A percentile compares a stretch with the other conserved stretches of the same genome.
phyloP scores from a whole-genome alignment of 2,113 vertebrate genomes.

The Turdus rufiventris region DNA sequence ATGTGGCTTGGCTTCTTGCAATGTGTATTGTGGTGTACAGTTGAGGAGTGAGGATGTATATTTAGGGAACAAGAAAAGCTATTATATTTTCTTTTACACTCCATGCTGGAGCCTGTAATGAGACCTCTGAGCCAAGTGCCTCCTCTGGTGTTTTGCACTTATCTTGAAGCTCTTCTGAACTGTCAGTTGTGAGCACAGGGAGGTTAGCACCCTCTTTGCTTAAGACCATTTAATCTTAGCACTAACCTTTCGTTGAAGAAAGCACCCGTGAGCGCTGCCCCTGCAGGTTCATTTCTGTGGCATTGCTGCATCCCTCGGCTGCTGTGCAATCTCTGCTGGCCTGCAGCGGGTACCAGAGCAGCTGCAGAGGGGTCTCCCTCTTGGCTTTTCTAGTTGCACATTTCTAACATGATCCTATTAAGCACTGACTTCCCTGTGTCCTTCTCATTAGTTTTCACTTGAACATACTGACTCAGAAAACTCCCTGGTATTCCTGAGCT shows the following conservation, averaged over 20 bases:
- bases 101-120: background rate
- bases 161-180: conserved; percentile 36
- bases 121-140: background rate
- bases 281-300: background rate
- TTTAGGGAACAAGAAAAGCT: background rate
- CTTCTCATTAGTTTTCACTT: background rate
- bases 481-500: background rate
- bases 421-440: background rate
- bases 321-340: background rate
- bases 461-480: conserved; percentile 2
- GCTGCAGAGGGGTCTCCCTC: background rate
- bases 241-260: background rate
- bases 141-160: conserved; percentile 1
- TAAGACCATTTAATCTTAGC: conserved; percentile 50
- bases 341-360: background rate
- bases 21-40: background rate
- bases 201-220: conserved; percentile 57
- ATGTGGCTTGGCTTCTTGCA: background rate
- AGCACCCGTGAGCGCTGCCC: background rate
- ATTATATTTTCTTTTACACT: background rate
- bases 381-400: background rate
- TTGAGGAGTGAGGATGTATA: background rate
- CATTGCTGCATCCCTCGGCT: background rate
- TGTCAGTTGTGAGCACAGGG: conserved; percentile 33
- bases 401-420: background rate